Base-by-base conservation (phyloP, 2,888 invertebrate genomes). In the Sinodicranocentrus sp. region DNA sequence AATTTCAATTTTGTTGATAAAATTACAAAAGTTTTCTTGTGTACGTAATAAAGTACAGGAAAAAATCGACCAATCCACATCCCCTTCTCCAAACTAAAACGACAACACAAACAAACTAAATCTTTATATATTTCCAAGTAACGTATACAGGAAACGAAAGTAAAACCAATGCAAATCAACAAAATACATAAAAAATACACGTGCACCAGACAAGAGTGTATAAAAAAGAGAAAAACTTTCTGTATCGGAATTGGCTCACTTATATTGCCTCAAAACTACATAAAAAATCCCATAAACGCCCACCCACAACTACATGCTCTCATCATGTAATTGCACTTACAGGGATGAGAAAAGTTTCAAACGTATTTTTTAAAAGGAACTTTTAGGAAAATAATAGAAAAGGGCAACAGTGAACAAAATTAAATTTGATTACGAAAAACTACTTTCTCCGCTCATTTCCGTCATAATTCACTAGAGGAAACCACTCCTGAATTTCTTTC, bases 131-230 rank as follows among this genome's bases (percentile, higher is more conserved):
- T 33, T 33, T 33, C 10, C 33, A 33, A 6, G 10, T 33, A 28
- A 59, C 57, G 52, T n/a, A 5, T 21, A 10, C n/a, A 71, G 21
- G 26, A 57, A 71, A 57, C 19, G 39, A 57, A 17, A 57, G 6
- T 52, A 23, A 59, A 59, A 39, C 13, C 39, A 39, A 21, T 19
- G 8, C 15, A 23, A 59, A 59, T 17, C 13, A 33, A 70, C 19
- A 19, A 39, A 19, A 59, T 63, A 13, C 28, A 15, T 8, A 19
- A 59, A 23, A 59, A 70, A 54, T 52, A 70, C 39, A 72, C 59
- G 72, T 72, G 72, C 59, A 59, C 39, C 72, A 57, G 72, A 72
- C 72, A 59, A 54, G 54, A 54, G 71, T 54, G 54, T 25, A 68
- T 10, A 68, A 2, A 10, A 52, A 28, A 17, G n/a, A 72, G 33